phyloP scores from a whole-genome alignment of 2,797 vertebrate genomes.

The Kryptopterus vitreolus region DNA sequence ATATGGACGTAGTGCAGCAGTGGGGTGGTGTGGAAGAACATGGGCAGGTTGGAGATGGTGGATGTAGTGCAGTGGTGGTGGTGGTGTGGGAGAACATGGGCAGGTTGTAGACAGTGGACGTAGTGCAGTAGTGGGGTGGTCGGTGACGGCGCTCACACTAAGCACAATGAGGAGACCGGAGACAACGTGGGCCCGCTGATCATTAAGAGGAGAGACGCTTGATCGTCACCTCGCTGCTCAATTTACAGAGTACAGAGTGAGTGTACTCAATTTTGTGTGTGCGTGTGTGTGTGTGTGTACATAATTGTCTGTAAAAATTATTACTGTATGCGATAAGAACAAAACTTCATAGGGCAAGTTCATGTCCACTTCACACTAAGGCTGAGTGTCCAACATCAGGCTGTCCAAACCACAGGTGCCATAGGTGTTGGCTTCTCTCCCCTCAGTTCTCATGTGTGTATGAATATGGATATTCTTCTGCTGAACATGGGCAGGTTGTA shows the following conservation, averaged over 20 bases:
- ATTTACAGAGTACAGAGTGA: background rate
- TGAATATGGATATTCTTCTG: too few relatives aligned
- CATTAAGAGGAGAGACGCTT: slow-evolving; percentile 73
- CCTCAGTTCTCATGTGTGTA: too few relatives aligned
- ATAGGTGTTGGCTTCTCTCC: background rate
- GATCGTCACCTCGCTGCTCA: slow-evolving; percentile 22
- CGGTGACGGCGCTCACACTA: slow-evolving; percentile 77
- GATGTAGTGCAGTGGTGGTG: too few relatives aligned
- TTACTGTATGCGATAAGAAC: background rate
- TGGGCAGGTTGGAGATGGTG: too few relatives aligned
- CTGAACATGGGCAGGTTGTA: too few relatives aligned
- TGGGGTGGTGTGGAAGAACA: too few relatives aligned
- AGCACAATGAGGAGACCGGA: slow-evolving; percentile 77
- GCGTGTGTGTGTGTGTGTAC: background rate
- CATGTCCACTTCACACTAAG: background rate
- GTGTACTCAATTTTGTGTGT: too few relatives aligned
- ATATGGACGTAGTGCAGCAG: too few relatives aligned
- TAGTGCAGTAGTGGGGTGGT: too few relatives aligned
- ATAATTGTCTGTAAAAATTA: background rate
- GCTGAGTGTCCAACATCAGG: slow-evolving; percentile 1
- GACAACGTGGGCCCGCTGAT: slow-evolving; percentile 82
- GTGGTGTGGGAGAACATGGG: too few relatives aligned
- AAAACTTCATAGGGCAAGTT: background rate
- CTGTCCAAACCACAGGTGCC: slow-evolving; percentile 17
- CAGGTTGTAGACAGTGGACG: too few relatives aligned